phyloP scores from a whole-genome alignment of 37 sponge, comb jelly and placozoan genomes.

The Cliona cf. orientalis region DNA sequence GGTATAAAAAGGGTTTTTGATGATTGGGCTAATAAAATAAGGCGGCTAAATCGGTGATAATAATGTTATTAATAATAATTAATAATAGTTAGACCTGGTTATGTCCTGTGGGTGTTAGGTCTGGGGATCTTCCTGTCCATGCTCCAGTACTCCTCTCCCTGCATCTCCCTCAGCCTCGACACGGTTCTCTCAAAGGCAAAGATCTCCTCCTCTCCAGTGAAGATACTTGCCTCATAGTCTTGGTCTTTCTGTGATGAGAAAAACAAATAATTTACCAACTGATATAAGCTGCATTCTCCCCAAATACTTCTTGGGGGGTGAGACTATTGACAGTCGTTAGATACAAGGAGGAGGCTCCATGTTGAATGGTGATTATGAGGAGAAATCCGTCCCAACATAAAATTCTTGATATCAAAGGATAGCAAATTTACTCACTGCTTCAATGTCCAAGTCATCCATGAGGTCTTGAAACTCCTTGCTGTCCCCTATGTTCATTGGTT shows the following conservation, averaged over 20 bases:
- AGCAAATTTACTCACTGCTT: slow-evolving; percentile 7
- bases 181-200: slow-evolving; percentile 82
- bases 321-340: no score
- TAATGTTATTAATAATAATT: no score
- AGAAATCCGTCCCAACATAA: no score
- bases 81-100: neutral
- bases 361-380: no score
- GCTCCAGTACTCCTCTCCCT: slow-evolving; percentile 78
- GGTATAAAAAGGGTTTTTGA: neutral
- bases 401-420: neutral
- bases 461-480: slow-evolving; percentile 23
- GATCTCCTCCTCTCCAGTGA: slow-evolving; percentile 94
- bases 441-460: slow-evolving; percentile 72
- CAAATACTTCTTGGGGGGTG: no score
- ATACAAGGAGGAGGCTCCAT: no score
- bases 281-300: no score
- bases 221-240: slow-evolving; percentile 71
- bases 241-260: slow-evolving; percentile 19
- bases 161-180: slow-evolving; percentile 88
- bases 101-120: neutral
- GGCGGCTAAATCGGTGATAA: no score
- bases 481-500: slow-evolving; percentile 3
- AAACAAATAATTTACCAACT: no score
- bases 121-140: neutral
- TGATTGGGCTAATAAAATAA: neutral